A percentile compares a stretch with the other conserved stretches of the same genome.
Conservation (phyloP, 2,888 invertebrate genomes). For the Acleris emargana region DNA sequence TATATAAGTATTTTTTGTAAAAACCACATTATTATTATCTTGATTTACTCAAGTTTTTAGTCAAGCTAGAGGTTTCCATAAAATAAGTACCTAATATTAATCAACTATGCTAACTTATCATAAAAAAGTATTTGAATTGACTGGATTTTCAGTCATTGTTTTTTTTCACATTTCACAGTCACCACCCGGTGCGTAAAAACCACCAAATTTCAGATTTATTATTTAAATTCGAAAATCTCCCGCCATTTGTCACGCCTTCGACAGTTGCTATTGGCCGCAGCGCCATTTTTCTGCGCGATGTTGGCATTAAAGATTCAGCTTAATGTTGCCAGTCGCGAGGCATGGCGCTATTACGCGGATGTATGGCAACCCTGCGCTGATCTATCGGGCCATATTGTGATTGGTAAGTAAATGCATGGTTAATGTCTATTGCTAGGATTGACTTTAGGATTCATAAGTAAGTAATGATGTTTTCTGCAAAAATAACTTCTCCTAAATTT, state of each 20-base stretch:
- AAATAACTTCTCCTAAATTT: too few species aligned
- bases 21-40: too few species aligned
- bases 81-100: too few species aligned
- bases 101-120: too few species aligned
- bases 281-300: slow-evolving; percentile 46
- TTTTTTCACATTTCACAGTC: too few species aligned
- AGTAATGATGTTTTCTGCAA: too few species aligned
- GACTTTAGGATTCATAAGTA: not conserved
- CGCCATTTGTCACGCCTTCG: slow-evolving; percentile 37
- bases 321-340: slow-evolving; percentile 57
- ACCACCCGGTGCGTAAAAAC: too few species aligned
- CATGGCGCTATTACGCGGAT: slow-evolving; percentile 69
- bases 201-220: slow-evolving; percentile 2
- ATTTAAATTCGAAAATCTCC: slow-evolving; percentile 17
- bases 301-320: slow-evolving; percentile 71
- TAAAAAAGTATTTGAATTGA: too few species aligned
- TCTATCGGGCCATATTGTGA: slow-evolving; percentile 72
- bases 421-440: slow-evolving; percentile 24
- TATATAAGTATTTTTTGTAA: too few species aligned
- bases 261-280: slow-evolving; percentile 44
- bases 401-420: slow-evolving; percentile 48
- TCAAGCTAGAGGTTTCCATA: too few species aligned
- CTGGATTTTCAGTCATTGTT: too few species aligned
- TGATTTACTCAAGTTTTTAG: too few species aligned
- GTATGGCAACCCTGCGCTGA: slow-evolving; percentile 63